A percentile compares a stretch with the other conserved stretches of the same genome.
Evolutionary conservation across 2,797 vertebrate genomes (phyloP).

Genomic region (Microctenopoma stevenorrisi): DNA sequence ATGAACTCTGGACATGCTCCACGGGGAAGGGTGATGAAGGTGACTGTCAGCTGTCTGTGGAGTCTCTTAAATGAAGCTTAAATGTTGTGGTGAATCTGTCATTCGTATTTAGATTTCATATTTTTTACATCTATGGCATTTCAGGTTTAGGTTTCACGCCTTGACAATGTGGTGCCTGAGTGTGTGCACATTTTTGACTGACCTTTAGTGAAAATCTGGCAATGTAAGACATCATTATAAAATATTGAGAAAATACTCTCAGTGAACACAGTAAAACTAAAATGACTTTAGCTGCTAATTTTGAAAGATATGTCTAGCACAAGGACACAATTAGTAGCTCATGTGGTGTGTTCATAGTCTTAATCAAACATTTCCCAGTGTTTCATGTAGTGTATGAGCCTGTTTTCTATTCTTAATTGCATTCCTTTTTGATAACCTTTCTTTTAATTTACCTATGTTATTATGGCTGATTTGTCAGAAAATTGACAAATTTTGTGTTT

Average conservation of each 20-base stretch:
- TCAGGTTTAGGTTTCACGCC: background rate
- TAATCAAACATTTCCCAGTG: no score
- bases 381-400: no score
- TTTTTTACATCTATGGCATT: background rate
- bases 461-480: background rate
- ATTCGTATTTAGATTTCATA: background rate
- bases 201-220: background rate
- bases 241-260: background rate
- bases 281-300: no score
- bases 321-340: no score
- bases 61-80: background rate
- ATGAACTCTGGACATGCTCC: conserved; percentile 52
- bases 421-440: background rate
- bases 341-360: no score
- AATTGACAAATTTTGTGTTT: background rate
- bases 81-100: background rate
- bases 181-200: background rate
- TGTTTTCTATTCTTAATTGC: background rate
- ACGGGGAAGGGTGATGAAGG: conserved; percentile 26
- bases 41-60: conserved; percentile 23
- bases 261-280: conserved; percentile 2
- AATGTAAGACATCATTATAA: no score
- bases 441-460: background rate
- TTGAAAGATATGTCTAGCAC: no score
- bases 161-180: background rate